Base-by-base conservation (phyloP, 2,888 invertebrate species). In the Arenicola marina region DNA sequence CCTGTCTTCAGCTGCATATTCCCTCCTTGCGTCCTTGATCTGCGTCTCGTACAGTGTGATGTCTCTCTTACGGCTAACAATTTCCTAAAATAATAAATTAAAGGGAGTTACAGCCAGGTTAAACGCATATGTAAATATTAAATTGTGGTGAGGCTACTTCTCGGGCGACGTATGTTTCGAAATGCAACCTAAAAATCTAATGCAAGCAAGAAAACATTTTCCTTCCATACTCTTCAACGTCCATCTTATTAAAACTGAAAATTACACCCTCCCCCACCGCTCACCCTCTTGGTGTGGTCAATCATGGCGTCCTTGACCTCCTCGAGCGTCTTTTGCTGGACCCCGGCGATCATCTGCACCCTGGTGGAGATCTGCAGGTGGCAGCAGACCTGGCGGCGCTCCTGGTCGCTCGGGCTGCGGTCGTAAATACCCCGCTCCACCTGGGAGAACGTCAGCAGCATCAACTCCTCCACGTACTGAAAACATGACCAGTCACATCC, bases 401-500 rank as follows among this genome's bases (percentile, higher is more conserved):
- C 62, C 24, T 26, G 53, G n/a, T 59, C 59, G 24, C 28, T 55
- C 29, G 29, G 24, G 11, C 28, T n/a, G 2, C 58, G 43, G 18
- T 62, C 62, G 38, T 62, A 62, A 15, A 62, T 53, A 28, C 59
- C 62, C 26, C 46, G 28, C 33, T 62, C 62, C 18, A 62, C 59
- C 18, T 51, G 59, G 0, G 55, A 53, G 53, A 59, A 43, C 2
- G 62, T 62, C 53, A 62, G 59, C 51, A 62, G 29, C 51, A 62
- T 60, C 46, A 62, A 32, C 34, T 62, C 62, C 45, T 62, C 62
- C n/a, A 59, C 32, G 34, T 53, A 62, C 58, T 62, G n/a, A 53
- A 29, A 53, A 11, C 26, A 48, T 48, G 24, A n/a, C 43, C 11
- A 11, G 43, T 38, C 43, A 38, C 43, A 18, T 18, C n/a, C n/a